Conservation (phyloP, 2,888 invertebrate species). For the Drosophila rellima region DNA sequence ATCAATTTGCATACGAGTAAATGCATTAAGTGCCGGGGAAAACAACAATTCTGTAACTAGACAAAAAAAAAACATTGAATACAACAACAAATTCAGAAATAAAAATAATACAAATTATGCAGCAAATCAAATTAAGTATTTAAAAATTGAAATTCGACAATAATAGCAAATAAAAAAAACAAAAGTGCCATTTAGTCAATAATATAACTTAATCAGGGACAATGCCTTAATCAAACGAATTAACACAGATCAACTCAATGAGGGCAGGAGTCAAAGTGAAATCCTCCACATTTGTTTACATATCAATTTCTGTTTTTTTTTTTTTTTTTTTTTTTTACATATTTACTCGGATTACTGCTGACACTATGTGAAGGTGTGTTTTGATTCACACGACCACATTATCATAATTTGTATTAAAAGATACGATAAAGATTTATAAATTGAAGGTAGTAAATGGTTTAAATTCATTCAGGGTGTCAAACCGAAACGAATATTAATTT, state of each 20-base stretch:
- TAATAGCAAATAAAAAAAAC: slow-evolving; percentile 5
- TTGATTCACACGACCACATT: no score
- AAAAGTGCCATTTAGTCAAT: slow-evolving; percentile 20
- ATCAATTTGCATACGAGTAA: slow-evolving; percentile 77
- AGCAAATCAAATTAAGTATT: slow-evolving; percentile 25
- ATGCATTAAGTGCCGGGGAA: slow-evolving; percentile 30
- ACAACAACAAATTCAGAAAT: neutral
- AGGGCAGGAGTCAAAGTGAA: neutral
- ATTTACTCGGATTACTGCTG: no score
- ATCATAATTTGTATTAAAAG: no score
- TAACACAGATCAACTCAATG: slow-evolving; percentile 12
- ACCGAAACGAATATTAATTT: no score
- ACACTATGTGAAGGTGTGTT: no score
- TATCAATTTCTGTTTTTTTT: neutral
- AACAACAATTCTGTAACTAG: slow-evolving; percentile 29
- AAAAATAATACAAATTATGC: slow-evolving; percentile 9
- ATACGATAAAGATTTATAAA: no score
- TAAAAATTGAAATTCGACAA: slow-evolving; percentile 12
- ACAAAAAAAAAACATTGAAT: slow-evolving; percentile 25
- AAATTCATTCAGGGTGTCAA: no score
- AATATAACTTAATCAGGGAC: slow-evolving; percentile 32
- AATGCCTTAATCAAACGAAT: slow-evolving; percentile 36
- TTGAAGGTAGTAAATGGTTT: no score
- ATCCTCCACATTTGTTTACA: neutral
- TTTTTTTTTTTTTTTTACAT: neutral